Conservation (phyloP, 1,140 invertebrate genomes). For the Ditylenchus dipsaci region DNA sequence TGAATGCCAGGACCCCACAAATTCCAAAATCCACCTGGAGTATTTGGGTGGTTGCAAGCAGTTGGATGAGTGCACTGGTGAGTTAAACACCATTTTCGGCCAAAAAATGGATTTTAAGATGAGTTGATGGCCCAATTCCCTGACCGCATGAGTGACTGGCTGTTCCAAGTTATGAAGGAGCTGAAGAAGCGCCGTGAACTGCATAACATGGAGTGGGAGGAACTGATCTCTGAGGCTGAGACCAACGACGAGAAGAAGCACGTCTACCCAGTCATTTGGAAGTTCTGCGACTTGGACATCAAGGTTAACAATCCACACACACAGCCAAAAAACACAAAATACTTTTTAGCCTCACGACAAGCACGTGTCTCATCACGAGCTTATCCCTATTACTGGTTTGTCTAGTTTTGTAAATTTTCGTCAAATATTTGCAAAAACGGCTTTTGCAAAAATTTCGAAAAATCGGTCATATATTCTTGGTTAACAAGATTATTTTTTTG, state of each 20-base stretch:
- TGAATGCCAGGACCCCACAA: conserved; percentile 55
- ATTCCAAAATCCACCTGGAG: conserved; percentile 75
- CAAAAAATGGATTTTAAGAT: no score
- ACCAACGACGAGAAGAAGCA: conserved; percentile 70
- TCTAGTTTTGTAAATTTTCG: no score
- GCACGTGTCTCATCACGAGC: conserved; percentile 80
- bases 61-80: conserved; percentile 68
- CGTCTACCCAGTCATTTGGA: conserved; percentile 82
- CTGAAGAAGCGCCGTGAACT: conserved; percentile 81
- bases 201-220: conserved; percentile 71
- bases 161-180: conserved; percentile 83
- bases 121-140: conserved; percentile 71
- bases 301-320: conserved; percentile 1
- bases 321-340: conserved; percentile 52
- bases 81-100: no score
- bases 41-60: conserved; percentile 69
- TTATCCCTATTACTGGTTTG: conserved; percentile 86
- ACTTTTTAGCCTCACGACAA: conserved; percentile 65
- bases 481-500: no score
- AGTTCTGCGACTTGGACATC: conserved; percentile 81
- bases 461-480: no score
- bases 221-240: conserved; percentile 68
- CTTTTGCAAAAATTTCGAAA: no score
- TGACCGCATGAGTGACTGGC: conserved; percentile 86
- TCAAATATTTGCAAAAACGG: no score